Percentiles rank a stretch among this genome's conserved stretches.
Evolutionary conservation across 2,797 vertebrate species (phyloP).

Genomic region (Ptychobarbus kaznakovi): DNA sequence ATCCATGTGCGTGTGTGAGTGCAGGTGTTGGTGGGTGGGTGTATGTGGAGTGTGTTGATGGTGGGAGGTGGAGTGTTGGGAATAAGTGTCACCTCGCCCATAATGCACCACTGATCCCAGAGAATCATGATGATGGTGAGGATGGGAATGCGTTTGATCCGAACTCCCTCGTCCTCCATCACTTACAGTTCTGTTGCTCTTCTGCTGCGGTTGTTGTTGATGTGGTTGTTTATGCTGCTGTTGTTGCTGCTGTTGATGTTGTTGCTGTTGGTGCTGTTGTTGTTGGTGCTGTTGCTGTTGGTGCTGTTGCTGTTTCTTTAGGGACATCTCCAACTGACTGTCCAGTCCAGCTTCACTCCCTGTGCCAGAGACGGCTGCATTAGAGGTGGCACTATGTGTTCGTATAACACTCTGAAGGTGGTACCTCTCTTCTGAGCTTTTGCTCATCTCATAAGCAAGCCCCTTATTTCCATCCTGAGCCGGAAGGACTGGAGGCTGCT

Average conservation of each 20-base stretch:
- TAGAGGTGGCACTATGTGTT: slow-evolving; percentile 84
- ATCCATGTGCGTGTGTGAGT: slow-evolving; percentile 82
- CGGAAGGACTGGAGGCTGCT: slow-evolving; percentile 72
- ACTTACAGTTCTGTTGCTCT: slow-evolving; percentile 80
- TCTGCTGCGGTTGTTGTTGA: slow-evolving; percentile 74
- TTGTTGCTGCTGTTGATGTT: slow-evolving; percentile 69
- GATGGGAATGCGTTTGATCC: slow-evolving; percentile 79
- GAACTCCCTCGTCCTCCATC: slow-evolving; percentile 68
- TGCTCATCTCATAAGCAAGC: slow-evolving; percentile 85
- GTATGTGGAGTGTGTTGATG: slow-evolving; percentile 74
- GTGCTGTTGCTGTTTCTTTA: slow-evolving; percentile 80
- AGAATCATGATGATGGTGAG: slow-evolving; percentile 86
- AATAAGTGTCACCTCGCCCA: slow-evolving; percentile 79
- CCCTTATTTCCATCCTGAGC: slow-evolving; percentile 81
- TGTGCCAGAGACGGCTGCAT: slow-evolving; percentile 71
- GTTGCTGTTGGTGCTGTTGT: slow-evolving; percentile 66
- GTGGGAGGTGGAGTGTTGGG: slow-evolving; percentile 80
- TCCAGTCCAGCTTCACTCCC: slow-evolving; percentile 84
- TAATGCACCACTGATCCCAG: slow-evolving; percentile 90
- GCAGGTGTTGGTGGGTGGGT: slow-evolving; percentile 76
- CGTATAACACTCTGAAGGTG: slow-evolving; percentile 95
- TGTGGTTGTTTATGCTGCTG: slow-evolving; percentile 66
- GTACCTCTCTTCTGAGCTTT: slow-evolving; percentile 89
- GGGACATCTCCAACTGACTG: slow-evolving; percentile 87
- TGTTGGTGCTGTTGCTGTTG: slow-evolving; percentile 75